Conservation (phyloP, 2,113 vertebrate genomes). For the Casuarius casuarius region DNA sequence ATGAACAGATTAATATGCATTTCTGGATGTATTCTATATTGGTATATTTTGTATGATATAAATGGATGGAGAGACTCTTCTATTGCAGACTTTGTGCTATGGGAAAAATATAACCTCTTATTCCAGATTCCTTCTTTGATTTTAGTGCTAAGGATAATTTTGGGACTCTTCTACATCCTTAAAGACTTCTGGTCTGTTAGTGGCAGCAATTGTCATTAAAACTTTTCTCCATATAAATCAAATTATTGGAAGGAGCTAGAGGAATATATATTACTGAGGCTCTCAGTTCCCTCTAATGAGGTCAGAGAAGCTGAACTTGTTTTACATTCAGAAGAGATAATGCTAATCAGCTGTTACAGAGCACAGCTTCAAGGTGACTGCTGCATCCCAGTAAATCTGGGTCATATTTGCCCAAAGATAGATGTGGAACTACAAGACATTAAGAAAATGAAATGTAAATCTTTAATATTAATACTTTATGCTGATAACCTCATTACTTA, state of each 20-base stretch:
- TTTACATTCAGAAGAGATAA: constrained; percentile 50
- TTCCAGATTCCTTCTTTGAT: not conserved
- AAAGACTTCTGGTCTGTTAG: not conserved
- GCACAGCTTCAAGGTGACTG: constrained; percentile 49
- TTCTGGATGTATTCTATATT: not conserved
- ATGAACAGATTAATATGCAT: not conserved
- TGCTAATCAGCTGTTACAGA: constrained; percentile 32
- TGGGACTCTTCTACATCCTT: not conserved
- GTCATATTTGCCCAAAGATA: not conserved
- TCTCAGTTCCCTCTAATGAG: constrained; percentile 28
- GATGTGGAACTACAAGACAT: not conserved
- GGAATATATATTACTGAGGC: not conserved
- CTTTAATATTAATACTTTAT: constrained; percentile 34
- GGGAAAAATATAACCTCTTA: not conserved
- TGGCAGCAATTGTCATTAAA: not conserved
- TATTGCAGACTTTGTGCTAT: not conserved
- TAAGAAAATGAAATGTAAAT: constrained; percentile 43
- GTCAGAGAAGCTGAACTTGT: constrained; percentile 36
- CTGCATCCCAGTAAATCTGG: constrained; percentile 29
- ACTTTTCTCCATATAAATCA: not conserved
- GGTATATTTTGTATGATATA: not conserved
- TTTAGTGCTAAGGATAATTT: not conserved
- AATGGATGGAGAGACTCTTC: not conserved
- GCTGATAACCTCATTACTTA: constrained; percentile 16
- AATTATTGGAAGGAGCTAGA: not conserved